Percentiles rank a stretch among this genome's conserved stretches.
These are phyloP conservation scores for Dorcus parallelipipedus DNA, from an alignment of 2,888 invertebrate genomes.

Conservation along the genomic window DNA sequence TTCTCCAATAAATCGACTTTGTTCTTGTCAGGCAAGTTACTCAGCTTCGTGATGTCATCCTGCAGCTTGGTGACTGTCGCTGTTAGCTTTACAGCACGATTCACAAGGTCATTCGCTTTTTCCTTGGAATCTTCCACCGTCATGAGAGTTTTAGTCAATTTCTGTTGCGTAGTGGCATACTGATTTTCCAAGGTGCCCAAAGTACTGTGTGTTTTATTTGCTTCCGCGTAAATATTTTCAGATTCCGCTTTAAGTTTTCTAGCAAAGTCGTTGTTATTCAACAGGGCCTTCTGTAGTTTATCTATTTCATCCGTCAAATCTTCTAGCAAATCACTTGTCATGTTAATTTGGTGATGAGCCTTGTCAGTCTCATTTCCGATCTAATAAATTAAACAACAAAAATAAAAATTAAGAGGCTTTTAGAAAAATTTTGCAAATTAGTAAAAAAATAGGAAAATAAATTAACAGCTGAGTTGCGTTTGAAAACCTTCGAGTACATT, in stretches of 20 bases:
- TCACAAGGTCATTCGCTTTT: constrained; percentile 72
- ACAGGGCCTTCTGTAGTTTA: constrained; percentile 73
- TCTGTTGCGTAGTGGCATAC: constrained; percentile 69
- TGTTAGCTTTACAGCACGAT: constrained; percentile 78
- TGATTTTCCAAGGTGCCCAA: constrained; percentile 62
- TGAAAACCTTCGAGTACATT: no score
- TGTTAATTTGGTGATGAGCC: constrained; percentile 76
- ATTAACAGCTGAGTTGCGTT: no score
- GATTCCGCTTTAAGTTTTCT: constrained; percentile 77
- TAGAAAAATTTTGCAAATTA: neutral
- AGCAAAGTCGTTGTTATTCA: constrained; percentile 79
- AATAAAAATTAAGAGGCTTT: neutral
- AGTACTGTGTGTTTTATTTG: constrained; percentile 66
- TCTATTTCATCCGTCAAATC: constrained; percentile 68
- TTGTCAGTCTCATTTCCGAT: constrained; percentile 78
- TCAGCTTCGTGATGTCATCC: constrained; percentile 40
- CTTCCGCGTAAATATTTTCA: constrained; percentile 67
- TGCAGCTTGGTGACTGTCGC: constrained; percentile 46
- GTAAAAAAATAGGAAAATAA: neutral
- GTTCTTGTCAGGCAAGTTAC: constrained; percentile 36
- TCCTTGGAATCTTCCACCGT: constrained; percentile 76
- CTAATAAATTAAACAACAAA: constrained; percentile 53
- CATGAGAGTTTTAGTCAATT: constrained; percentile 68
- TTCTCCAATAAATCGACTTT: constrained; percentile 56
- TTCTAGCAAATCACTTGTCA: constrained; percentile 74